phyloP scores from a whole-genome alignment of 1,140 invertebrate genomes.

The Calliphora vicina region DNA sequence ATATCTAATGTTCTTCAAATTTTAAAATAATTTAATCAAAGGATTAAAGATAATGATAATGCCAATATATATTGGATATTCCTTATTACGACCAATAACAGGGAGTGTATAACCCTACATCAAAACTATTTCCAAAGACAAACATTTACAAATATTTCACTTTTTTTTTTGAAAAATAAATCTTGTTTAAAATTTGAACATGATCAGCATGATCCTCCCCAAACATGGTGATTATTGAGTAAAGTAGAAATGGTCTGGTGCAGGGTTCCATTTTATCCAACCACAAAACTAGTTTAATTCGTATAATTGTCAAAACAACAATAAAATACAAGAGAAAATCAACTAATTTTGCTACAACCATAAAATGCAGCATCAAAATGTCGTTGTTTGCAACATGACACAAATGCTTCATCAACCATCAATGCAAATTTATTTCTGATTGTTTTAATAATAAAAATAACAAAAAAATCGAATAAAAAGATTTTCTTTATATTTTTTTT shows the following conservation, averaged over 20 bases:
- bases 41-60: too few relatives aligned
- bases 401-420: conserved; percentile 9
- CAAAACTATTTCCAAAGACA: background rate
- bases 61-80: too few relatives aligned
- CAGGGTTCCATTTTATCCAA: background rate
- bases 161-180: background rate
- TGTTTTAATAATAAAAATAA: conserved; percentile 8
- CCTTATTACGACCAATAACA: background rate
- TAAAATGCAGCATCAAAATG: conserved; percentile 11
- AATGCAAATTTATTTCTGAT: background rate
- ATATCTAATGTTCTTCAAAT: too few relatives aligned
- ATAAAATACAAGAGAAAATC: background rate
- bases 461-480: background rate
- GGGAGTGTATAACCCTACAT: background rate
- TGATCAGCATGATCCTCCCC: background rate
- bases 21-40: too few relatives aligned
- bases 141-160: too few relatives aligned
- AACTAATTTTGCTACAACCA: background rate
- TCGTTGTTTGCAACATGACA: conserved; percentile 1
- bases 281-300: background rate
- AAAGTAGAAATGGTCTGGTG: background rate
- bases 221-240: background rate
- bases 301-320: background rate
- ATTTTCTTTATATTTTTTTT: background rate
- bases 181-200: background rate